These are phyloP conservation scores for Mesochorus sp. DNA, from an alignment of 2,888 invertebrate genomes.

Conservation along the genomic window DNA sequence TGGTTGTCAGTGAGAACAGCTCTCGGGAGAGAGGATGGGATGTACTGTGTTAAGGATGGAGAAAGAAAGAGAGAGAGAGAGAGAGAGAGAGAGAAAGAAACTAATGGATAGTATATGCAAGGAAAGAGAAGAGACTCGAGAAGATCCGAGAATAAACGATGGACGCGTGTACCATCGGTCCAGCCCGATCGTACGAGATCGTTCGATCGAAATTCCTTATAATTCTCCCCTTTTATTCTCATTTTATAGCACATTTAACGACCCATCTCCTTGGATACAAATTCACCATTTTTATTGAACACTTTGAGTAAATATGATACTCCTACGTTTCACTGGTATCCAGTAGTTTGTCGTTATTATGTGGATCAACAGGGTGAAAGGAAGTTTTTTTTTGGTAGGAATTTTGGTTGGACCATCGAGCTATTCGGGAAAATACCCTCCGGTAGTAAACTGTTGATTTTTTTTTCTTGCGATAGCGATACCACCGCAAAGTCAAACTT, in stretches of 20 bases:
- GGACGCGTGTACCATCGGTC: conserved; percentile 28
- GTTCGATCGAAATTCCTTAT: conserved; percentile 43
- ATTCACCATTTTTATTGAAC: not conserved
- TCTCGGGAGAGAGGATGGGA: conserved; percentile 18
- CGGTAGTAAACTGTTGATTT: too few relatives aligned
- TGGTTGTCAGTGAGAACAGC: conserved; percentile 58
- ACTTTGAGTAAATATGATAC: not conserved
- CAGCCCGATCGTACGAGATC: conserved; percentile 11
- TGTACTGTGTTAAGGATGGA: not conserved
- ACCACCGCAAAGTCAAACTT: too few relatives aligned
- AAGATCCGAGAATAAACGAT: conserved; percentile 59
- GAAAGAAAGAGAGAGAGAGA: conserved; percentile 7
- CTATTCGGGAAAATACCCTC: too few relatives aligned
- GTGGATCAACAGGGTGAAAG: not conserved
- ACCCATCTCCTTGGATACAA: not conserved
- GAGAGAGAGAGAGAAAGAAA: not conserved
- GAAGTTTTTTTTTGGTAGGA: too few relatives aligned
- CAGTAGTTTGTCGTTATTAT: not conserved
- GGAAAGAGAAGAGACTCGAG: conserved; percentile 15
- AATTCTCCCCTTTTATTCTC: not conserved
- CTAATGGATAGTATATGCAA: conserved; percentile 6
- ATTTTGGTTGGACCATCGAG: too few relatives aligned
- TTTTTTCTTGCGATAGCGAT: too few relatives aligned
- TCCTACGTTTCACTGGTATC: not conserved
- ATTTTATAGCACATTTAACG: conserved; percentile 16